Evolutionary conservation across 2,888 invertebrate species (phyloP), one percentile per base, ranked within the genome.

Genomic region (Heteromurus nitidus): DNA sequence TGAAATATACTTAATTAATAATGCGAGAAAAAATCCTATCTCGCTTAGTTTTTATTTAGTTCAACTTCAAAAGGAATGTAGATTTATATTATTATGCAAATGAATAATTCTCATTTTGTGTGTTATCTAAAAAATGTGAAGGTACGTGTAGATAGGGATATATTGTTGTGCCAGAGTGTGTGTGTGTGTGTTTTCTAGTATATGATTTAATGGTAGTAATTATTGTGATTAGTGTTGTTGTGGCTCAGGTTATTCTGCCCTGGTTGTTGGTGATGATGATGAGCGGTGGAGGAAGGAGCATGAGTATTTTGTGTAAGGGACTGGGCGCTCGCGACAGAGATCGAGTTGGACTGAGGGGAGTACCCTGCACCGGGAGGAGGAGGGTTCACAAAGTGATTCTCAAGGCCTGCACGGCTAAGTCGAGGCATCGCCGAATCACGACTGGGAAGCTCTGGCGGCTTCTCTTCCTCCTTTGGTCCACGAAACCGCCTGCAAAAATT

Each of bases 351-450:
- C 72, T 50, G 74, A 67, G 74, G 64, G 60, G 80, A 69, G 47
- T 74, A 69, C 36, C 72, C 79, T 65, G 79, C 72, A 28, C 75
- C 44, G 60, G 82, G 82, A 58, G 72, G 80, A 58, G 84, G 70
- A 64, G 85, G 85, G 82, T 85, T 84, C 42, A 86, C 83, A 84
- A 86, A 85, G 85, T 85, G 85, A 83, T 85, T 85, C 77, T 87
- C 87, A 80, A 87, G 86, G 82, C 86, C 86, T 82, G 86, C 86
- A 82, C 87, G 87, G 83, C 86, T 86, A 84, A 86, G 85, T 64
- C 87, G 86, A 77, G 86, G 86, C 81, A 83, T 70, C 67, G 85
- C 85, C 60, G 84, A 85, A 75, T 82, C 82, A 73, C 82, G 82
- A 81, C 81, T 80, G 70, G 85, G 82, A 82, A 82, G 82, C 82